Conservation (phyloP, 2,888 invertebrate genomes). For the Coelinius sp. region DNA sequence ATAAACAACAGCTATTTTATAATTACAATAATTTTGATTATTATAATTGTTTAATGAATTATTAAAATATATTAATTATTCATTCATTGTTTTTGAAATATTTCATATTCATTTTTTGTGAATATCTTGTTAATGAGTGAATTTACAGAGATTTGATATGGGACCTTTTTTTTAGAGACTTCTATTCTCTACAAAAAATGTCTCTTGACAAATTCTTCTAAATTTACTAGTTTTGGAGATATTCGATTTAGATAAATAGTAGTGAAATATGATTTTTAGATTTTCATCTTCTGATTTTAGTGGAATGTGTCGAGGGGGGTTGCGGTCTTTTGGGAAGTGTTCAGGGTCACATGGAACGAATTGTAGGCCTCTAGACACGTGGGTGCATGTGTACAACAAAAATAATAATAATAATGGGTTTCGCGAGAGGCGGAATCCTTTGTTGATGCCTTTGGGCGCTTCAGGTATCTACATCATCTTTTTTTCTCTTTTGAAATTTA, state of each 20-base stretch:
- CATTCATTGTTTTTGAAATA: too few relatives aligned
- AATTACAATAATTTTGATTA: conserved; percentile 43
- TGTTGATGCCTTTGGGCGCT: not conserved
- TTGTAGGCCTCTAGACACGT: conserved; percentile 3
- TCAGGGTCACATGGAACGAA: conserved; percentile 3
- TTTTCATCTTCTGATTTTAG: not conserved
- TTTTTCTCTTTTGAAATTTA: not conserved
- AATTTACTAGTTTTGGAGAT: not conserved
- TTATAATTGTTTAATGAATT: conserved; percentile 43
- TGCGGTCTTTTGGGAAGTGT: not conserved
- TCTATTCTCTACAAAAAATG: too few relatives aligned
- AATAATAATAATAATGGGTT: conserved; percentile 13
- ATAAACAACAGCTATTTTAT: conserved; percentile 36
- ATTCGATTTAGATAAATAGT: too few relatives aligned
- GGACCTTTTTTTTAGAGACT: too few relatives aligned
- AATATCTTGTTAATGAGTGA: too few relatives aligned
- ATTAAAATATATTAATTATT: conserved; percentile 55
- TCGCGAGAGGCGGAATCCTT: not conserved
- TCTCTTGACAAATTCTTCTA: too few relatives aligned
- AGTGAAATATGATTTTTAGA: not conserved
- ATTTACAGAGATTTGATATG: too few relatives aligned
- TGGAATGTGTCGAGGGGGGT: not conserved
- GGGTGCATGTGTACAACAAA: conserved; percentile 4
- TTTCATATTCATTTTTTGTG: too few relatives aligned
- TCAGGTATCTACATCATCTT: conserved; percentile 13